Evolutionary conservation across 2,113 vertebrate species (phyloP).

Genomic region (Eulacestoma nigropectus): DNA sequence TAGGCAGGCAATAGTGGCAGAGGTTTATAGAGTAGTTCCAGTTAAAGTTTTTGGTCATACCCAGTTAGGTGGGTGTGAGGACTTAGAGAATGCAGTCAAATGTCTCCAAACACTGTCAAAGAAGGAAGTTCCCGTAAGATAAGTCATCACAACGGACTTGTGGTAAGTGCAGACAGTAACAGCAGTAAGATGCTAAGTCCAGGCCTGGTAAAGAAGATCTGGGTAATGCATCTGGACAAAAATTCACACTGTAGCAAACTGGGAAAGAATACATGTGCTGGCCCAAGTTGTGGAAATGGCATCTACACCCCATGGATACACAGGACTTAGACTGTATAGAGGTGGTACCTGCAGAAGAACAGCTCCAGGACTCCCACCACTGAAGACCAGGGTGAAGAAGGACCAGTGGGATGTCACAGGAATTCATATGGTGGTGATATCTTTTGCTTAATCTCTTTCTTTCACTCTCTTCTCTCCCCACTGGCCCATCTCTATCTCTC

Average conservation of each 20-base stretch:
- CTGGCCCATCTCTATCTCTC: not conserved
- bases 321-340: too few species aligned
- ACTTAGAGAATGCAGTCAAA: not conserved
- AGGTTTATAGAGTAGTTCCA: not conserved
- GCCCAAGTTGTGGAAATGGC: not conserved
- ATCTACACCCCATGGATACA: not conserved
- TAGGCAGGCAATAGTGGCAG: not conserved
- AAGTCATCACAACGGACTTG: not conserved
- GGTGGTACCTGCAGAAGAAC: not conserved
- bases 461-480: not conserved
- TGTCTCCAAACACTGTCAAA: not conserved
- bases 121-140: not conserved
- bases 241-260: rapidly evolving
- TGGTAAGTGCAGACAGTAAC: not conserved
- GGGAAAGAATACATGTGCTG: not conserved
- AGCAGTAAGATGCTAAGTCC: not conserved
- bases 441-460: not conserved
- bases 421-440: not conserved
- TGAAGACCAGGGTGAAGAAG: not conserved
- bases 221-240: not conserved
- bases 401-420: not conserved
- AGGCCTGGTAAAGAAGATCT: not conserved
- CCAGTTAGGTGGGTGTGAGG: not conserved
- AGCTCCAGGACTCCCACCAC: not conserved
- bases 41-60: not conserved